Percentiles rank a stretch among this genome's conserved stretches.
Evolutionary conservation across 2,113 vertebrate genomes (phyloP).

Genomic region (Zosterops borbonicus): DNA sequence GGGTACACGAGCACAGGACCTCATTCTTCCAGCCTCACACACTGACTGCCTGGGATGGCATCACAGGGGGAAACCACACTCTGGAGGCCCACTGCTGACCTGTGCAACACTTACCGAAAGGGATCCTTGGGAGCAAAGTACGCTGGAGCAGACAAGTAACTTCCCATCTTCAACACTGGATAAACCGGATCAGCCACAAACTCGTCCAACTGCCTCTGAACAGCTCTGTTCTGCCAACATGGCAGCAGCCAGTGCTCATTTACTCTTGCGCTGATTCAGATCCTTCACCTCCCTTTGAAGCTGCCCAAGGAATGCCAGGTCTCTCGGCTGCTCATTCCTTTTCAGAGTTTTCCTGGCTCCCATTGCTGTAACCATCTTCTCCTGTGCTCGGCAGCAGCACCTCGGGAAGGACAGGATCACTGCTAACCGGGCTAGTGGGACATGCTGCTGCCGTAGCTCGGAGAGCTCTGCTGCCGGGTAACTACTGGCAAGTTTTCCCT

Average conservation of each 20-base stretch:
- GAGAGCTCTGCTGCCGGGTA: slow-evolving; percentile 10
- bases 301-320: slow-evolving; percentile 45
- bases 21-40: not conserved
- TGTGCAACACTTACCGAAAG: slow-evolving; percentile 72
- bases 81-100: not conserved
- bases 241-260: slow-evolving; percentile 64
- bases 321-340: slow-evolving; percentile 33
- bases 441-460: slow-evolving; percentile 30
- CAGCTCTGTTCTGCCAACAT: slow-evolving; percentile 68
- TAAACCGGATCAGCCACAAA: slow-evolving; percentile 69
- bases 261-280: slow-evolving; percentile 54
- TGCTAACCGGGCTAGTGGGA: not conserved
- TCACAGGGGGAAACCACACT: not conserved
- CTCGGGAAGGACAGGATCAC: not conserved
- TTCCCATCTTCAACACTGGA: slow-evolving; percentile 77
- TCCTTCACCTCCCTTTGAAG: slow-evolving; percentile 65
- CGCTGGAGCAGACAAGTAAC: slow-evolving; percentile 76
- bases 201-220: slow-evolving; percentile 68
- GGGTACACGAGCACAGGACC: not conserved
- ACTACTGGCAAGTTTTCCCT: slow-evolving; percentile 65
- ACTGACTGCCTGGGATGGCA: not conserved
- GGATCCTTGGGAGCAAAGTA: slow-evolving; percentile 75
- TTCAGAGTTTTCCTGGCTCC: slow-evolving; percentile 19
- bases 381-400: not conserved
- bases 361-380: slow-evolving; percentile 39